Evolutionary conservation across 2,888 invertebrate genomes (phyloP).

Genomic region (Orthonevra nobilis): DNA sequence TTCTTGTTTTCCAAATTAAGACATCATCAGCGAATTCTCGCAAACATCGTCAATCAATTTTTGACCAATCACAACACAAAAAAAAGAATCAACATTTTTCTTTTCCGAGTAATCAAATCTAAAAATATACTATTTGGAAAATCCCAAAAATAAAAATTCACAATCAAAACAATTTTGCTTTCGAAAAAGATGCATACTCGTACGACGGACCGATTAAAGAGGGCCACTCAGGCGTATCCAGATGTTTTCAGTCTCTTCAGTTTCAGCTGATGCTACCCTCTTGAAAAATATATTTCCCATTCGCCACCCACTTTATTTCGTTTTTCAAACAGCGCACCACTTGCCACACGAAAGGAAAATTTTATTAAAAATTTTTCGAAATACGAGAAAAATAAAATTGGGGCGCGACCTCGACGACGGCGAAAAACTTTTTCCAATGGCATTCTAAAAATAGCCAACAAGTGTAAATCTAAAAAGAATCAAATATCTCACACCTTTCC

Average conservation of each 20-base stretch:
- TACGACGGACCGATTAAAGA: too few relatives aligned
- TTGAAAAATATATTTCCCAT: constrained; percentile 13
- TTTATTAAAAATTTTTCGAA: constrained; percentile 32
- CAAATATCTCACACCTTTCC: constrained; percentile 51
- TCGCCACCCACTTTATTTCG: constrained; percentile 32
- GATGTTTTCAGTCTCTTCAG: constrained; percentile 30
- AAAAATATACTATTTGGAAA: neutral
- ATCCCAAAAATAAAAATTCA: neutral
- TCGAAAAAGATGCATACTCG: too few relatives aligned
- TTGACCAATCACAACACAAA: too few relatives aligned
- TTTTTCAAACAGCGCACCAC: too few relatives aligned
- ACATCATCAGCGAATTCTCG: too few relatives aligned
- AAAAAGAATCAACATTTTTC: neutral
- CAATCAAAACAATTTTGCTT: neutral
- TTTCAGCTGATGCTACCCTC: neutral
- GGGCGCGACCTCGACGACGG: constrained; percentile 11
- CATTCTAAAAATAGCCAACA: constrained; percentile 37
- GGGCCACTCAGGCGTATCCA: constrained; percentile 8
- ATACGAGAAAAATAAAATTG: too few relatives aligned
- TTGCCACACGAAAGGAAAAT: constrained; percentile 11
- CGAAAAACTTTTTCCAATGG: constrained; percentile 30
- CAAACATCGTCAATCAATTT: too few relatives aligned
- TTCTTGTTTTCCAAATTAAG: too few relatives aligned
- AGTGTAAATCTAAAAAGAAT: constrained; percentile 25
- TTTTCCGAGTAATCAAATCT: neutral